phyloP scores from a whole-genome alignment of 2,113 vertebrate genomes.

The Neoarius graeffei region DNA sequence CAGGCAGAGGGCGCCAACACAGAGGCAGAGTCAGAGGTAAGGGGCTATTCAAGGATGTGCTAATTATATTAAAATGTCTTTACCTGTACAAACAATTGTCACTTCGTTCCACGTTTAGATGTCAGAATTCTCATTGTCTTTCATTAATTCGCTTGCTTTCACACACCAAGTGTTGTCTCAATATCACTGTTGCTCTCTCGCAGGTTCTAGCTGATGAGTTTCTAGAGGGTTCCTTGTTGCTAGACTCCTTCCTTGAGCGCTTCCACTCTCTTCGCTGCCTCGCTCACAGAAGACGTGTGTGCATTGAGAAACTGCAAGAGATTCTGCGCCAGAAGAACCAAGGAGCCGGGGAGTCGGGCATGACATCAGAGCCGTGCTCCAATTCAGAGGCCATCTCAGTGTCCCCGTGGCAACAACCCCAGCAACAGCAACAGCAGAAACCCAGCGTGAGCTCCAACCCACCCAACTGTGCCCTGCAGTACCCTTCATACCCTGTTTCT shows the following conservation, averaged over 20 bases:
- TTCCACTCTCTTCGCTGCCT: constrained; percentile 80
- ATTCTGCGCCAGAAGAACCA: constrained; percentile 72
- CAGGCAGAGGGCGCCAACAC: constrained; percentile 87
- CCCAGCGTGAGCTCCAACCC: constrained; percentile 67
- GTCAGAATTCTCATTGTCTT: background rate
- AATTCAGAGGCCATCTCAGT: constrained; percentile 48
- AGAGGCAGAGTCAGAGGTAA: constrained; percentile 90
- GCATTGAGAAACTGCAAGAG: constrained; percentile 92
- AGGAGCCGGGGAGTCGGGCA: constrained; percentile 46
- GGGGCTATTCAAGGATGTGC: background rate
- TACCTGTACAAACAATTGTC: background rate
- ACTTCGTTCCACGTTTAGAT: background rate
- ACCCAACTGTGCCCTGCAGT: constrained; percentile 70
- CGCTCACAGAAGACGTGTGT: constrained; percentile 84
- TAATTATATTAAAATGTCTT: background rate
- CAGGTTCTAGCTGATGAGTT: constrained; percentile 88
- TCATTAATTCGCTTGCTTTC: background rate
- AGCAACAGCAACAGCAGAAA: constrained; percentile 58
- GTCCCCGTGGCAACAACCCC: constrained; percentile 62
- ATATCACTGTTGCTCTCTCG: constrained; percentile 17
- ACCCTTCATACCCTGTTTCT: constrained; percentile 56
- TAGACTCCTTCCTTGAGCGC: constrained; percentile 86
- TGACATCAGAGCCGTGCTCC: constrained; percentile 59
- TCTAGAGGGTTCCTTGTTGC: constrained; percentile 80
- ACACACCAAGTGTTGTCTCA: background rate